Evolutionary conservation across 2,888 invertebrate species (phyloP).

Genomic region (Eupsilia transversa): DNA sequence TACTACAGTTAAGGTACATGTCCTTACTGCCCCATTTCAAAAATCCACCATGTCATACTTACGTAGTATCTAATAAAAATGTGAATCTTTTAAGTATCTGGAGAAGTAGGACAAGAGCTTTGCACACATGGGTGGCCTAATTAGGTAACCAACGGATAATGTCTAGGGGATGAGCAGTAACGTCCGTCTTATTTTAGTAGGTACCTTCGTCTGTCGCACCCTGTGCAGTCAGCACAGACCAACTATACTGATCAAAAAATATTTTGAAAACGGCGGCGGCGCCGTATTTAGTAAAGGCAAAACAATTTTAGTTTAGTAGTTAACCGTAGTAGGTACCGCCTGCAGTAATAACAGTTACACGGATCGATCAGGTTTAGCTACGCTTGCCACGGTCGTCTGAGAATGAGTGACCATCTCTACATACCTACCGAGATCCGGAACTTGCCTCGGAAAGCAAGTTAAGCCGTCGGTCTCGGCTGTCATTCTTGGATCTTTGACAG

Average conservation of each 20-base stretch:
- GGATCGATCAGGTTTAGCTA: too few species aligned
- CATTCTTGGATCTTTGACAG: too few species aligned
- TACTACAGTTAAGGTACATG: neutral
- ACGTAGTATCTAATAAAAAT: neutral
- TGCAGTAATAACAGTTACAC: too few species aligned
- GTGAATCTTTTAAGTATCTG: neutral
- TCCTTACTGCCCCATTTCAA: neutral
- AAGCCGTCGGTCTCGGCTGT: too few species aligned
- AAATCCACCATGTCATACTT: neutral
- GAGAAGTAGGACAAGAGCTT: neutral
- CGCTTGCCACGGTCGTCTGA: too few species aligned
- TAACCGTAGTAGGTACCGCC: neutral
- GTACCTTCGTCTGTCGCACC: neutral
- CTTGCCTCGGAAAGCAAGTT: too few species aligned
- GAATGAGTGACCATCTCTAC: too few species aligned
- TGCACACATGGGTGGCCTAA: neutral
- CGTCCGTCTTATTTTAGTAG: neutral
- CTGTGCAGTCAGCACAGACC: neutral
- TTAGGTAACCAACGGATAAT: neutral
- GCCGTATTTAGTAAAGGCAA: neutral
- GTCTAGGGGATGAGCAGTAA: neutral
- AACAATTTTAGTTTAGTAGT: neutral
- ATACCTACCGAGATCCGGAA: too few species aligned
- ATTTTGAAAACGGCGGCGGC: neutral
- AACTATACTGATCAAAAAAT: neutral